A percentile compares a stretch with the other conserved stretches of the same genome.
These are phyloP conservation scores for Sanderia malayensis DNA, from an alignment of 30 jellyfish, hydroid and myxozoan genomes.

Conservation along the genomic window DNA sequence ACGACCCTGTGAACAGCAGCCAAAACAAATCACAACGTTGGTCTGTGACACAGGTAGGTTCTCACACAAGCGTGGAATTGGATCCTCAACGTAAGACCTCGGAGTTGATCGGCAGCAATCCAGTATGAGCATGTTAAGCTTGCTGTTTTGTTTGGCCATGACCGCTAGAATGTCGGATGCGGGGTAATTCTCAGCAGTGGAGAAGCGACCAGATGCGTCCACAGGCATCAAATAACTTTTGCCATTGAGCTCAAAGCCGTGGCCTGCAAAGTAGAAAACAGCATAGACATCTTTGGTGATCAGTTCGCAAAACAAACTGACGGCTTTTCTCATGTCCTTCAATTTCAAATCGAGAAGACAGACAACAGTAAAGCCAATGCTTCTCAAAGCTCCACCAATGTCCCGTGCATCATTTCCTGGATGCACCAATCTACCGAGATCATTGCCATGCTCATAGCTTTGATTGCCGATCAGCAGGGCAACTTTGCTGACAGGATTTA, in stretches of 20 bases:
- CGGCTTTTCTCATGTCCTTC: conserved; percentile 69
- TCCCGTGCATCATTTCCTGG: conserved; percentile 87
- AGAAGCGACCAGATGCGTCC: conserved; percentile 74
- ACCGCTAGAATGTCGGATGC: conserved; percentile 48
- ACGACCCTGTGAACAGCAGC: conserved; percentile 88
- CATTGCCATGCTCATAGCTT: conserved; percentile 48
- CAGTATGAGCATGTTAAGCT: conserved; percentile 67
- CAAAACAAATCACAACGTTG: conserved; percentile 81
- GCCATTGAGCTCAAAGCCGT: conserved; percentile 84
- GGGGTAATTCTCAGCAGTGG: conserved; percentile 52
- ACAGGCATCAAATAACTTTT: conserved; percentile 89
- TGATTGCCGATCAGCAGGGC: conserved; percentile 86
- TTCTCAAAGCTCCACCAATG: conserved; percentile 62
- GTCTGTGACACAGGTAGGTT: conserved; percentile 56
- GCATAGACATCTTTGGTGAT: conserved; percentile 71
- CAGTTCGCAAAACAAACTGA: conserved; percentile 47
- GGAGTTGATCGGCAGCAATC: conserved; percentile 91
- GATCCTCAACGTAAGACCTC: conserved; percentile 47
- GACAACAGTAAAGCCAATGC: conserved; percentile 78
- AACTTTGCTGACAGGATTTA: conserved; percentile 68
- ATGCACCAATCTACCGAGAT: conserved; percentile 77
- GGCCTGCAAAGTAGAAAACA: conserved; percentile 90
- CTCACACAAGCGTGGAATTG: conserved; percentile 63
- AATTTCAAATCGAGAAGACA: conserved; percentile 63
- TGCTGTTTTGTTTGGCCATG: conserved; percentile 46